Evolutionary conservation across 1,140 invertebrate species (phyloP).

Genomic region (Drosophila tani): DNA sequence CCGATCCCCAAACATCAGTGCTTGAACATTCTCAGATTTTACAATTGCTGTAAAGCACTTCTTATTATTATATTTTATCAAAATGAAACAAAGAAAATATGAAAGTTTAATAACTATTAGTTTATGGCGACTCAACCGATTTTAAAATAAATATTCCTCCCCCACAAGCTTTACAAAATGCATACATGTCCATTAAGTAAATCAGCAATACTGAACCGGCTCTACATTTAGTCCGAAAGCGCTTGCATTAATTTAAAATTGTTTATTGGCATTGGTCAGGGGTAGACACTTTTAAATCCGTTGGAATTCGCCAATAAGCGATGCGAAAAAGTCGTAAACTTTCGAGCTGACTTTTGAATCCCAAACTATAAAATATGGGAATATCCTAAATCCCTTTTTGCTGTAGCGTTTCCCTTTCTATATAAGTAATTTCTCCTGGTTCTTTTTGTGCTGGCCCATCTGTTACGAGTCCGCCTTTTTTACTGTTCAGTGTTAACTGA

Average conservation of each 20-base stretch:
- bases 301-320: constrained; percentile 37
- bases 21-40: neutral
- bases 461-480: constrained; percentile 38
- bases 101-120: no score
- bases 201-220: constrained; percentile 42
- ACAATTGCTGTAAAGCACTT: no score
- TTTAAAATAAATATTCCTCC: no score
- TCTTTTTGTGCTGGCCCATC: neutral
- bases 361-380: constrained; percentile 65
- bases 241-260: constrained; percentile 65
- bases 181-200: neutral
- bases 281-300: constrained; percentile 15
- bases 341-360: constrained; percentile 30
- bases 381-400: constrained; percentile 62
- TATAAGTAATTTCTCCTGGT: neutral
- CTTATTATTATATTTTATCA: no score
- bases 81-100: no score
- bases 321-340: constrained; percentile 42
- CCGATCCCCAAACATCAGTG: neutral
- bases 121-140: no score
- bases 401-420: constrained; percentile 1
- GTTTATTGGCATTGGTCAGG: constrained; percentile 46
- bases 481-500: constrained; percentile 49
- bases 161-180: no score
- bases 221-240: constrained; percentile 46